Conservation (phyloP, 2,797 vertebrate species). For the Thamnophis elegans region DNA sequence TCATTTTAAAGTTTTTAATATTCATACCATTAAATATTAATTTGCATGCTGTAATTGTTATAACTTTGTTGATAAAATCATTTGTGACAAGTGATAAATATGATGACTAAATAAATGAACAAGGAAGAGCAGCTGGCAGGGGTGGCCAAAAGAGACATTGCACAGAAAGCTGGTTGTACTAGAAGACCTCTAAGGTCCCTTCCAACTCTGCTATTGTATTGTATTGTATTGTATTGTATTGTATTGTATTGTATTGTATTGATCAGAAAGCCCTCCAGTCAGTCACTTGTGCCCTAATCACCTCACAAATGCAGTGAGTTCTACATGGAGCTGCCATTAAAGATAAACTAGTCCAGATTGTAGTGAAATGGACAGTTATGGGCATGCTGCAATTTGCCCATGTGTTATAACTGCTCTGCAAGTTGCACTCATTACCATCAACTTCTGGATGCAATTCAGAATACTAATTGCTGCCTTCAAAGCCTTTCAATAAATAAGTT, state of each 20-base stretch:
- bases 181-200: too few relatives aligned
- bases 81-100: too few relatives aligned
- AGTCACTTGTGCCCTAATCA: not conserved
- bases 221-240: too few relatives aligned
- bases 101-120: not conserved
- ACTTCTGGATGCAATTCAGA: not conserved
- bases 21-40: too few relatives aligned
- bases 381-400: not conserved
- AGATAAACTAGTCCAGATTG: not conserved
- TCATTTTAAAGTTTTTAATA: too few relatives aligned
- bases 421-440: not conserved
- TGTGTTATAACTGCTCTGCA: not conserved
- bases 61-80: too few relatives aligned
- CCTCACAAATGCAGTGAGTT: not conserved
- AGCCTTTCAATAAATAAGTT: not conserved
- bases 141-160: not conserved
- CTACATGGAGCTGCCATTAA: not conserved
- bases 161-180: too few relatives aligned
- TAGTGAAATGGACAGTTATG: not conserved
- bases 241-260: too few relatives aligned
- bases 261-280: not conserved
- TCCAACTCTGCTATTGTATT: too few relatives aligned
- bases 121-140: not conserved
- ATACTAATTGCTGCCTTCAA: not conserved
- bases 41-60: too few relatives aligned